Base-by-base conservation (phyloP, 1,140 invertebrate genomes). In the Hormaphis cornu region DNA sequence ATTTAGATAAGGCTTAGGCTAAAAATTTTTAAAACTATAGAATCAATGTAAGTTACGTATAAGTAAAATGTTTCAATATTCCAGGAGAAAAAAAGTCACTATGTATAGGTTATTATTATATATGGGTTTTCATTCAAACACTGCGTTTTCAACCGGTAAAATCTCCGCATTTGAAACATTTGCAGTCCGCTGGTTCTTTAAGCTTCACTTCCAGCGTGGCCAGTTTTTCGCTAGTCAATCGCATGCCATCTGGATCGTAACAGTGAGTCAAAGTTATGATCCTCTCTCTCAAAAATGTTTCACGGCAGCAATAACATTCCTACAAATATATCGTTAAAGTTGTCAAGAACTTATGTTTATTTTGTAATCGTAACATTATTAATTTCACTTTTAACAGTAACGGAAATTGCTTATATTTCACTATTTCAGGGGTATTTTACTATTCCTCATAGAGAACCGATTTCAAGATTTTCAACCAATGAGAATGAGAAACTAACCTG, bases 251-350 rank as follows among this genome's bases (percentile, higher is more conserved):
- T 6, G 88, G 84, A 77, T 93, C 88, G 74, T 91, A 95, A 77
- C 92, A 95, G 73, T 93, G 89, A 20, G 83, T 86, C 44, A 95
- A 77, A 0, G 85, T 86, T n/a, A 94, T 85, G 16, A 87, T 79
- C 72, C 90, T 82, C 74, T 90, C 89, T 61, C 89, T 84, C 16
- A 95, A 80, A 73, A 86, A 89, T 72, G 88, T 89, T 77, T 95
- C 92, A 61, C 91, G 83, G 74, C 92, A 95, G 76, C 92, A 95
- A 74, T 88, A 90, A 75, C 92, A 95, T 80, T 94, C 90, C 91
- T 94, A 75, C 14, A 72, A 70, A 58, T 30, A 63, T 52, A 20
- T n/a, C n/a, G n/a, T n/a, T n/a, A n/a, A n/a, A n/a, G n/a, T n/a
- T n/a, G n/a, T n/a, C n/a, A n/a, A n/a, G n/a, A n/a, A n/a, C n/a